These are phyloP conservation scores for Eriocheir sinensis DNA, from an alignment of 1,140 invertebrate genomes.

Conservation along the genomic window DNA sequence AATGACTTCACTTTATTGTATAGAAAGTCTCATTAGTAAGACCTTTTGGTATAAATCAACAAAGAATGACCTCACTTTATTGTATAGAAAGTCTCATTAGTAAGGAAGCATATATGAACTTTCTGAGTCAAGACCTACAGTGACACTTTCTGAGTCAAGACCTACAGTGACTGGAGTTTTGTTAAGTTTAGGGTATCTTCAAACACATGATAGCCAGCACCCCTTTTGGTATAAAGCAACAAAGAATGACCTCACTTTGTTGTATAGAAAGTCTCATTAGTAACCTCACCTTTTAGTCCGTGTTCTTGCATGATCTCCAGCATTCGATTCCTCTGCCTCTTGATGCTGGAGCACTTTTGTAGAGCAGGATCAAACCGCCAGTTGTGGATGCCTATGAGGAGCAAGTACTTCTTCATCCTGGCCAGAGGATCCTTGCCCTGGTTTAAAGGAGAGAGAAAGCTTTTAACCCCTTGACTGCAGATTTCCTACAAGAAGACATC, in stretches of 20 bases:
- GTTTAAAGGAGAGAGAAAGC: neutral
- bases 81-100: no score
- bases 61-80: no score
- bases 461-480: no score
- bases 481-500: no score
- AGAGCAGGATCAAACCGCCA: neutral
- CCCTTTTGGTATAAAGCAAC: no score
- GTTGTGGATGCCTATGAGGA: neutral
- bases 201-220: no score
- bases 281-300: neutral
- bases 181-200: no score
- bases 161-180: neutral
- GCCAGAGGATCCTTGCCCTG: neutral
- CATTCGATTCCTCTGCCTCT: neutral
- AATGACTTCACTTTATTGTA: no score
- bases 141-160: neutral
- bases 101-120: no score
- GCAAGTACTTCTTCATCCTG: constrained; percentile 3
- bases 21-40: no score
- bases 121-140: neutral
- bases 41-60: no score
- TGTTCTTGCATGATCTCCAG: constrained; percentile 31
- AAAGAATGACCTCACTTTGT: no score
- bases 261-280: neutral
- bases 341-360: neutral